A percentile compares a stretch with the other conserved stretches of the same genome.
These are phyloP conservation scores for Clytia hemisphaerica DNA, from an alignment of 30 jellyfish, hydroid and myxozoan species.

Conservation along the genomic window DNA sequence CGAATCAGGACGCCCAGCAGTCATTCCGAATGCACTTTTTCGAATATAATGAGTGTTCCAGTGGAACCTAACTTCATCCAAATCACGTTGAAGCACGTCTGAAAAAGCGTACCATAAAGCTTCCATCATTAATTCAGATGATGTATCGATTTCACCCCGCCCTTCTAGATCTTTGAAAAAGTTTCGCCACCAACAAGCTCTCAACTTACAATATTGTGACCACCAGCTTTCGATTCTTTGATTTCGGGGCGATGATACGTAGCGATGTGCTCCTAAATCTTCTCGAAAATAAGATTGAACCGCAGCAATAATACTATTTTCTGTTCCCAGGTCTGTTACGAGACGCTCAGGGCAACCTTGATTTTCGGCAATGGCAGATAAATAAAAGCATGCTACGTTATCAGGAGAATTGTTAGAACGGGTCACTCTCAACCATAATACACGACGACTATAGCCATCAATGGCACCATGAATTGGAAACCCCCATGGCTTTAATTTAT, in stretches of 20 bases:
- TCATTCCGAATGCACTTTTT: neutral
- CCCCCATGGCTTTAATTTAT: slow-evolving; percentile 31
- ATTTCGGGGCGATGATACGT: slow-evolving; percentile 24
- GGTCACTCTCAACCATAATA: slow-evolving; percentile 18
- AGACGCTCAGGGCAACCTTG: slow-evolving; percentile 37
- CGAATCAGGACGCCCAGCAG: slow-evolving; percentile 1
- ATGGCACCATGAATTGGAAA: too few species aligned
- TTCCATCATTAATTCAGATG: slow-evolving; percentile 1
- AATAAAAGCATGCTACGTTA: slow-evolving; percentile 9
- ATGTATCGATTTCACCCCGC: neutral
- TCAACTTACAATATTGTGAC: neutral
- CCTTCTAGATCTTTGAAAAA: neutral
- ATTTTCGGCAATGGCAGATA: slow-evolving; percentile 11
- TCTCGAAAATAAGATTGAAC: slow-evolving; percentile 7
- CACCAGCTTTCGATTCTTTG: slow-evolving; percentile 29
- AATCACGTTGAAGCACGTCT: neutral
- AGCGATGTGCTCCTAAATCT: slow-evolving; percentile 4
- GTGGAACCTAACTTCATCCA: neutral
- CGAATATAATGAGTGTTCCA: slow-evolving; percentile 20
- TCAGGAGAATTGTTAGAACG: slow-evolving; percentile 28
- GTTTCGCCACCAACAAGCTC: slow-evolving; percentile 15
- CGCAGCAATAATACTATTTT: slow-evolving; percentile 22
- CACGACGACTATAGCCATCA: slow-evolving; percentile 17
- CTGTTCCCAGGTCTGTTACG: slow-evolving; percentile 17
- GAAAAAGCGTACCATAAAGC: slow-evolving; percentile 9